These are phyloP conservation scores for Sitobion miscanthi DNA, from an alignment of 1,140 invertebrate genomes.

Conservation along the genomic window DNA sequence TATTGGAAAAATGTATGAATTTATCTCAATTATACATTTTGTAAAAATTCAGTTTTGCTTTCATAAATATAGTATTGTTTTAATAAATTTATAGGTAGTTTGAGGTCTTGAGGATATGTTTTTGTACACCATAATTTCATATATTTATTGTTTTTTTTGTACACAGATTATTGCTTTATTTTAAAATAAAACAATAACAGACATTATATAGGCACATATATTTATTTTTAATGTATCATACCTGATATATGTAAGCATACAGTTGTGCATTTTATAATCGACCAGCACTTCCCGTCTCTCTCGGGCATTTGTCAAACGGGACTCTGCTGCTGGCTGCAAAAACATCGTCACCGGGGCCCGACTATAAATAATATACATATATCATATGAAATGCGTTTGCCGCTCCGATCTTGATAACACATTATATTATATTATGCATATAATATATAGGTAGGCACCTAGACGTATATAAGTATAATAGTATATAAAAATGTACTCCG, in stretches of 20 bases:
- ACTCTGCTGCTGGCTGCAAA: neutral
- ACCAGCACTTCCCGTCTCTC: neutral
- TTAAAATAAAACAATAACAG: neutral
- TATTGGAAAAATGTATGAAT: too few species aligned
- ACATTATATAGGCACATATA: neutral
- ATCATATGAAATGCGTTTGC: neutral
- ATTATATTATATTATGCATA: neutral
- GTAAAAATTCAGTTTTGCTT: too few species aligned
- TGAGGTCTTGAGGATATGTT: too few species aligned
- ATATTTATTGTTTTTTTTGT: too few species aligned
- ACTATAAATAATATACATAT: neutral
- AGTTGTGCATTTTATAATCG: neutral
- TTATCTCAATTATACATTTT: too few species aligned
- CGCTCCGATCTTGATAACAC: constrained; percentile 46
- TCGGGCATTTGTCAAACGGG: neutral
- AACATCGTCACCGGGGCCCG: neutral
- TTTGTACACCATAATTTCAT: too few species aligned
- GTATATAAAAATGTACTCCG: neutral
- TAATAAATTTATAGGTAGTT: too few species aligned
- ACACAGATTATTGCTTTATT: neutral
- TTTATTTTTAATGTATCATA: neutral
- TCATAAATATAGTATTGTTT: too few species aligned
- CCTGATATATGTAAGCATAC: neutral
- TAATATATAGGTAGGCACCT: neutral
- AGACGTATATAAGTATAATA: neutral